A percentile compares a stretch with the other conserved stretches of the same genome.
Evolutionary conservation across 2,797 vertebrate species (phyloP).

Genomic region (Gouania willdenowi): DNA sequence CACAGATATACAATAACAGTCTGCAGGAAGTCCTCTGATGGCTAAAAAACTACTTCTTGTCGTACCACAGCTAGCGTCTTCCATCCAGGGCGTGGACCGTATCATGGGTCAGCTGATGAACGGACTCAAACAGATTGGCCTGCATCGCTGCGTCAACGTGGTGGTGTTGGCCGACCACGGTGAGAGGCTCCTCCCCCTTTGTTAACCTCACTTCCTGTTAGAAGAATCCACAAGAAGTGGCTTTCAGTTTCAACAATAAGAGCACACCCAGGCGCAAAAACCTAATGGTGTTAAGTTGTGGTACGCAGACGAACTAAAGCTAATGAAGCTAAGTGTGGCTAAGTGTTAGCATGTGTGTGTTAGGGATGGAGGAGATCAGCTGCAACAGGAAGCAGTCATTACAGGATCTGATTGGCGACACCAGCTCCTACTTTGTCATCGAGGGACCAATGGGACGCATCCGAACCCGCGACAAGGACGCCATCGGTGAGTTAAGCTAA

Average conservation of each 20-base stretch:
- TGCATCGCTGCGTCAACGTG: constrained; percentile 90
- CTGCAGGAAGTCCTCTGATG: too few species aligned
- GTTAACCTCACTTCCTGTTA: too few species aligned
- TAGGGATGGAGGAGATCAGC: constrained; percentile 76
- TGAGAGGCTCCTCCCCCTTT: constrained; percentile 47
- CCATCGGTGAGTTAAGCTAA: constrained; percentile 56
- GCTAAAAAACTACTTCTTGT: too few species aligned
- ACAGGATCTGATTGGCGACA: constrained; percentile 55
- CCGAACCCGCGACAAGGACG: constrained; percentile 37
- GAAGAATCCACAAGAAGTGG: too few species aligned
- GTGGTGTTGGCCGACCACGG: constrained; percentile 93
- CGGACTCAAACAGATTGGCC: constrained; percentile 86
- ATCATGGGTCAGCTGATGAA: constrained; percentile 92
- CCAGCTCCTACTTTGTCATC: constrained; percentile 33
- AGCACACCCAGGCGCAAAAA: too few species aligned
- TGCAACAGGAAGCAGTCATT: constrained; percentile 70
- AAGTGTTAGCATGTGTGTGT: background rate
- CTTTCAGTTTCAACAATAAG: too few species aligned
- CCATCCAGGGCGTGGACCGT: constrained; percentile 85
- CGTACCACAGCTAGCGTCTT: constrained; percentile 75
- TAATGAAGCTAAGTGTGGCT: too few species aligned
- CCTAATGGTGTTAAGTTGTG: too few species aligned
- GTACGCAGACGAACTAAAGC: too few species aligned
- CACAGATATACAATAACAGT: too few species aligned
- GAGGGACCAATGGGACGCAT: constrained; percentile 72